A percentile compares a stretch with the other conserved stretches of the same genome.
These are phyloP conservation scores for Mus spretus DNA, from an alignment of 2,797 vertebrate species.

Conservation along the genomic window DNA sequence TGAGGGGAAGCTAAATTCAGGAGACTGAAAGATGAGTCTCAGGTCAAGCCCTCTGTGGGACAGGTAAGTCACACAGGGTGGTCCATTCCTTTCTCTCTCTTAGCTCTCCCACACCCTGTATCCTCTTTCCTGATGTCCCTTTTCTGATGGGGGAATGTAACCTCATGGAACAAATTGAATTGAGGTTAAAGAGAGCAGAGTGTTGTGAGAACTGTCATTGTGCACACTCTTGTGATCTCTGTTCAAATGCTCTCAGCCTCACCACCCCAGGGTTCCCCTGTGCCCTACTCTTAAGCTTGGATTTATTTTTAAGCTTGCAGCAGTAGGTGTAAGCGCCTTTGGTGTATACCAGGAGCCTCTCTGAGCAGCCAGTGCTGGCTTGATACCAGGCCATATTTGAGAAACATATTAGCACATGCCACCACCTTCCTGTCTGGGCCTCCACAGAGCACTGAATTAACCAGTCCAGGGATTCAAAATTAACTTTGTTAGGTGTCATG, in stretches of 20 bases:
- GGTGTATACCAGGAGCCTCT: neutral
- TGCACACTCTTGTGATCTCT: neutral
- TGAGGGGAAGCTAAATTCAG: neutral
- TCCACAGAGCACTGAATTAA: neutral
- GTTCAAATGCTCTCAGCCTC: neutral
- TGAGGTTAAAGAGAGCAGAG: neutral
- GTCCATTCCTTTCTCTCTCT: neutral
- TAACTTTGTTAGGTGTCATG: neutral
- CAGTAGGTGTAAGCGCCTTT: neutral
- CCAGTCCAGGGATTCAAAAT: neutral
- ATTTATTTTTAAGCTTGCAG: neutral
- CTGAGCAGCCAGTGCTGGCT: neutral
- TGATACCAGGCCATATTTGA: neutral
- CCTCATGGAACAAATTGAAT: neutral
- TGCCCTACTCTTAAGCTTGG: too few relatives aligned
- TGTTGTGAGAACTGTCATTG: neutral
- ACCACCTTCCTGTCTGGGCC: neutral
- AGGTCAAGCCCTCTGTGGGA: neutral
- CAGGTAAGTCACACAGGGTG: neutral
- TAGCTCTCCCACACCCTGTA: neutral
- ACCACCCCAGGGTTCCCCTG: neutral
- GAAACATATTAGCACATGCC: neutral
- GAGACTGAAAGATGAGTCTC: neutral
- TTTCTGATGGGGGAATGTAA: neutral
- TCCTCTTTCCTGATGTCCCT: neutral